phyloP scores from a whole-genome alignment of 2,888 invertebrate genomes.

The Frankliniella fusca region DNA sequence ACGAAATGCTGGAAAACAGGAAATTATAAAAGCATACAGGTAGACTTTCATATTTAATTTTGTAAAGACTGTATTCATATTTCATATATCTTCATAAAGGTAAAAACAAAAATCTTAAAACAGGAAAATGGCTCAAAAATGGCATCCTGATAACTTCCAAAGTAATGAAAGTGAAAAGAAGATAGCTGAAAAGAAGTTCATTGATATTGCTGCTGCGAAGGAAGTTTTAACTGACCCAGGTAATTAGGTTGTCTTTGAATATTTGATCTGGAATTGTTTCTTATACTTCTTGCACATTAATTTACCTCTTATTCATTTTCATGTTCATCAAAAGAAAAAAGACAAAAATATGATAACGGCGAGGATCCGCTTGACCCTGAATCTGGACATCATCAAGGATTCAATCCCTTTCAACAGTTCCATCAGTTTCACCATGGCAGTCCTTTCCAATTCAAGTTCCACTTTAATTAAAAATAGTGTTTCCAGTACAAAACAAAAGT shows the following conservation, averaged over 20 bases:
- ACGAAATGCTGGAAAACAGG: constrained; percentile 83
- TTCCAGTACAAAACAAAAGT: neutral
- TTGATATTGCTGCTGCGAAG: constrained; percentile 97
- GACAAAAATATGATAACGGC: constrained; percentile 89
- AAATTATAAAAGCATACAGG: constrained; percentile 90
- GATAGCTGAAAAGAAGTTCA: constrained; percentile 93
- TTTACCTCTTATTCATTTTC: constrained; percentile 28
- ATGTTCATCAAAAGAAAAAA: constrained; percentile 79
- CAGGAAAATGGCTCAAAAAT: constrained; percentile 91
- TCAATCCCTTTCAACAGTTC: constrained; percentile 69
- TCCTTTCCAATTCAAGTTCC: constrained; percentile 95
- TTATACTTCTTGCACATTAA: neutral
- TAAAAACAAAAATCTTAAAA: too few relatives aligned
- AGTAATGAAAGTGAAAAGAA: constrained; percentile 77
- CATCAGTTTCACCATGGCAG: constrained; percentile 79
- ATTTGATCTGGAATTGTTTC: too few relatives aligned
- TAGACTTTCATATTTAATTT: too few relatives aligned
- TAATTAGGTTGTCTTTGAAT: too few relatives aligned
- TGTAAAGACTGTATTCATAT: too few relatives aligned
- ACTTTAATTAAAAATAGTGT: constrained; percentile 69
- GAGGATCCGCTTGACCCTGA: constrained; percentile 98
- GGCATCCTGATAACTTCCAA: constrained; percentile 96
- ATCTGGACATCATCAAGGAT: constrained; percentile 59
- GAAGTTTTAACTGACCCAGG: constrained; percentile 74
- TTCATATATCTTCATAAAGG: too few relatives aligned